A percentile compares a stretch with the other conserved stretches of the same genome.
Conservation (phyloP, 2,797 vertebrate genomes). For the Valencia hispanica region DNA sequence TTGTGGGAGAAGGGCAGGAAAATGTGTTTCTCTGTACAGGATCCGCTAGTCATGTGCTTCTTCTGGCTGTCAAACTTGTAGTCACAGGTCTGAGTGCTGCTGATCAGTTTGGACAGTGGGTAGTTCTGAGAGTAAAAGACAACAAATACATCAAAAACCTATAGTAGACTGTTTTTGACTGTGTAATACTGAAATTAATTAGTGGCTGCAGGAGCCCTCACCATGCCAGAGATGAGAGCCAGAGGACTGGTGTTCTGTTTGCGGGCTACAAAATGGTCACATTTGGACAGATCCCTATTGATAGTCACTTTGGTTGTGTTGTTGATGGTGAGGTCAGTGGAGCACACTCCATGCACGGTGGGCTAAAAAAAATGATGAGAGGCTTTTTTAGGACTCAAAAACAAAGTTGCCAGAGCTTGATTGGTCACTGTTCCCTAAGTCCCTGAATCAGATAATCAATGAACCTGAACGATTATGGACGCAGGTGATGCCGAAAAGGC, state of each 20-base stretch:
- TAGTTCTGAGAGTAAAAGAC: conserved; percentile 71
- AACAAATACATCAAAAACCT: background rate
- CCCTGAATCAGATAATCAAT: conserved; percentile 51
- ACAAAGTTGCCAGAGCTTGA: background rate
- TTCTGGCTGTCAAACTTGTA: conserved; percentile 88
- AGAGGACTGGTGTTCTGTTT: conserved; percentile 86
- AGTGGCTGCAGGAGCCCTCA: conserved; percentile 61
- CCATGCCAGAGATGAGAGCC: conserved; percentile 88
- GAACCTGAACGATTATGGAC: conserved; percentile 43
- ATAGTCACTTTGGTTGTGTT: conserved; percentile 84
- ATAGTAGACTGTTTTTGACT: background rate
- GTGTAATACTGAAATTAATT: background rate
- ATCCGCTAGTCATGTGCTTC: conserved; percentile 85
- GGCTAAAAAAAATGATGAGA: conserved; percentile 75
- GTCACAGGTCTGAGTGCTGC: conserved; percentile 88
- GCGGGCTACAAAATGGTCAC: conserved; percentile 81
- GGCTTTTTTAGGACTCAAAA: conserved; percentile 1
- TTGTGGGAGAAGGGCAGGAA: conserved; percentile 86
- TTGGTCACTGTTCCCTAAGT: conserved; percentile 34
- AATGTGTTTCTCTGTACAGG: conserved; percentile 90
- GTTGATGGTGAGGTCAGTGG: conserved; percentile 81
- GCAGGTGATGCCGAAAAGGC: conserved; percentile 52
- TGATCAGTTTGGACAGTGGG: conserved; percentile 86
- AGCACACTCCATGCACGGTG: conserved; percentile 89
- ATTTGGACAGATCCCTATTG: conserved; percentile 84